Conservation (phyloP, 2,113 vertebrate species). For the Orientallactaga bullata region DNA sequence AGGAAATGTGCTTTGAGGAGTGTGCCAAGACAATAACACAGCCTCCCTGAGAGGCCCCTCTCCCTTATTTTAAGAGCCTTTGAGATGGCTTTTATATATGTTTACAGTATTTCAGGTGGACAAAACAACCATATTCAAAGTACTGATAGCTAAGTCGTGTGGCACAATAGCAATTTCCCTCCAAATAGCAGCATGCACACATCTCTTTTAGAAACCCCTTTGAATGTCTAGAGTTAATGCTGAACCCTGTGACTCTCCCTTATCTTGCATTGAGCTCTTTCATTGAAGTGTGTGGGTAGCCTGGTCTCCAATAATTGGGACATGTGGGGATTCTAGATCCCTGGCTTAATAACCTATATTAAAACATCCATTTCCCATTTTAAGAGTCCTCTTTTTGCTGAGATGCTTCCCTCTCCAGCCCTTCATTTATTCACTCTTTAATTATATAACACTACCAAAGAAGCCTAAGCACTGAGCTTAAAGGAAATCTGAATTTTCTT, state of each 20-base stretch:
- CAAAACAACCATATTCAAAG: background rate
- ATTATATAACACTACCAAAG: conserved; percentile 79
- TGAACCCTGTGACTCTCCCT: background rate
- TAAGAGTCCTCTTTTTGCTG: conserved; percentile 7
- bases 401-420: background rate
- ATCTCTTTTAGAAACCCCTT: background rate
- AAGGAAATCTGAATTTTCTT: conserved; percentile 88
- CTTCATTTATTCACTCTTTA: conserved; percentile 59
- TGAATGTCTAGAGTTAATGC: background rate
- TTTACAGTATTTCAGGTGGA: background rate
- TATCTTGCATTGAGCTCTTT: conserved; percentile 17
- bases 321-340: conserved; percentile 59
- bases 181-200: background rate
- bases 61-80: background rate
- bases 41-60: background rate
- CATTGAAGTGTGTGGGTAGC: background rate
- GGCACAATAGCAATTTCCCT: background rate
- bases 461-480: conserved; percentile 80
- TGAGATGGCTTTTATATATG: background rate
- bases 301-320: conserved; percentile 68
- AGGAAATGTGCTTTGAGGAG: background rate
- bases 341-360: conserved; percentile 73
- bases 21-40: background rate
- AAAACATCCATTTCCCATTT: conserved; percentile 68
- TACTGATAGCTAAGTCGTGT: background rate